Base-by-base conservation (phyloP, 2,113 vertebrate species). In the Xiphorhynchus elegans region DNA sequence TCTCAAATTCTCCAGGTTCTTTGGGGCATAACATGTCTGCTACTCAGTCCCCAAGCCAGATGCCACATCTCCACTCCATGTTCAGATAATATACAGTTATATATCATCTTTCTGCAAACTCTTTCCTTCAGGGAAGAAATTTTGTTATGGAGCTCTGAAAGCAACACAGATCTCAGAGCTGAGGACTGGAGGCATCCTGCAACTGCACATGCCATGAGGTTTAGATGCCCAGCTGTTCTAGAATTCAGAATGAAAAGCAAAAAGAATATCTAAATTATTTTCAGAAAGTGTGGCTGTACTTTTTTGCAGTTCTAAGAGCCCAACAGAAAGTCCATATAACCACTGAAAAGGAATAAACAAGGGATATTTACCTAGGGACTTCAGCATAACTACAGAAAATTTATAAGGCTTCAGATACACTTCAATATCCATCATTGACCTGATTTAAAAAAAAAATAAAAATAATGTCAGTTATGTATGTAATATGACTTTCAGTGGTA, bases 341-440 rank as follows among this genome's bases (percentile, higher is more conserved):
- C 3, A 39, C 35, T 73, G 44, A 46, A 42, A 79, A 59, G 11
- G 9, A 47, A 53, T 25, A 37, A 72, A 76, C 6, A 72, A 17
- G 15, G 13, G 8, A 24, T 63, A 25, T 39, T 63, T 84, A 76
- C 7, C 14, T 31, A 37, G 20, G 9, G 9, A 80, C 16, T 17
- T 58, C 35, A 83, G 7, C 18, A 40, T 33, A 60, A 68, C 10
- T 63, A 23, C 7, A 59, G 24, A n/a, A 79, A n/a, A 20, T 49
- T n/a, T 74, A 39, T 74, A 73, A 50, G 13, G 1, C 3, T 74
- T 23, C 9, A 42, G 12, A 7, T 47, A 13, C 0, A 1, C 2
- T 59, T 70, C 72, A 86, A 47, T 35, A 70, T 35, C 7, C 6
- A 25, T 39, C 9, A 33, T 39, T 76, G 42, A 47, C 8, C 7